These are phyloP conservation scores for Henicopernis longicauda DNA, from an alignment of 2,113 vertebrate genomes.

Conservation along the genomic window DNA sequence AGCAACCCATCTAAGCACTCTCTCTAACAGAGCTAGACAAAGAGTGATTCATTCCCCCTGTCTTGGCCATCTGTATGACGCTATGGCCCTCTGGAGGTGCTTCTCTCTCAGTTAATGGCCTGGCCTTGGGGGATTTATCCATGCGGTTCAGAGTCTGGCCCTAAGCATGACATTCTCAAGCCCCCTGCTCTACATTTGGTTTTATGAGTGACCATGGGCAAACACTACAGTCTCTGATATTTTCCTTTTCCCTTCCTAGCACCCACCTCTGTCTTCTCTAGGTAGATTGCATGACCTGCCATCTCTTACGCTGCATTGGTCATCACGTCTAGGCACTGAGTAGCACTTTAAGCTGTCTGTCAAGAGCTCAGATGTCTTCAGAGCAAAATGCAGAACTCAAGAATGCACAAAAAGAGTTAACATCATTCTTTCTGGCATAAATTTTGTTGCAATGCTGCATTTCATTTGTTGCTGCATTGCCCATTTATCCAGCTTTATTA, in stretches of 20 bases:
- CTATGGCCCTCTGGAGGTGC: neutral
- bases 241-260: neutral
- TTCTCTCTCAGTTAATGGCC: neutral
- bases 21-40: neutral
- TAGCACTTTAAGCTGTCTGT: neutral
- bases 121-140: neutral
- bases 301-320: neutral
- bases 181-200: neutral
- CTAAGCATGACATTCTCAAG: neutral
- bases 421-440: neutral
- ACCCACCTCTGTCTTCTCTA: neutral
- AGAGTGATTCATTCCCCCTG: neutral
- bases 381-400: neutral
- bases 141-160: neutral
- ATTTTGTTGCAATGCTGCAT: neutral
- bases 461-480: neutral
- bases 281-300: neutral
- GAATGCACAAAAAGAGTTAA: neutral
- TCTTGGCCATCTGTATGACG: neutral
- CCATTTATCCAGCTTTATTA: constrained; percentile 7
- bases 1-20: neutral
- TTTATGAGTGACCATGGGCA: neutral
- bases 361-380: neutral
- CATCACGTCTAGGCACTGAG: neutral
- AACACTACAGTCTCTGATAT: neutral